Evolutionary conservation across 2,797 vertebrate species (phyloP), one percentile per base, ranked within the genome.

Genomic region (Trematomus bernacchii): DNA sequence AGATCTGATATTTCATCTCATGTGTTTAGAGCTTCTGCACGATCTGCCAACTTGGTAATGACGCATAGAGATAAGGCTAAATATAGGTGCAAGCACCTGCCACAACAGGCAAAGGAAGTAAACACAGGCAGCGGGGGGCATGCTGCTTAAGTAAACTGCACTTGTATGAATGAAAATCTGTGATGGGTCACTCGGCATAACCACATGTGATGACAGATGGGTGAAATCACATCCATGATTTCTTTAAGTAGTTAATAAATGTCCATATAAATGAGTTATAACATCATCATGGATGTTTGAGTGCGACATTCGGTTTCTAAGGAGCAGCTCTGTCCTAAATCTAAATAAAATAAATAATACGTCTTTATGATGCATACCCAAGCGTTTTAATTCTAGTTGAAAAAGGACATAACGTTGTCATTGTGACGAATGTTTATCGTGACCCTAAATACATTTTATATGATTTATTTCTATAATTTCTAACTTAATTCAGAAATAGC

Each of bases 51-150:
- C 90, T 84, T 90, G 80, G 86, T 87, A 71, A 76, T 92, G 93
- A 95, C 61, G 86, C 93, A 92, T 92, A 89, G 92, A 93, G 93
- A 94, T 90, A 80, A 68, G 59, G 89, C 91, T 95, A 95, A 94
- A 95, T 94, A 93, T 95, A 95, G 91, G 71, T 37, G n/a, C 58
- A 48, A 82, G 84, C 87, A 91, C 90, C 91, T 91, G 90, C 87
- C 87, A 86, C 84, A 83, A 84, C 77, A 88, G 87, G 86, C 87
- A 84, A 76, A 83, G 85, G 80, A 86, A 87, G 86, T 93, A 91
- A 90, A 93, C 90, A 90, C 82, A 86, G 80, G 73, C 23, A 19
- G 46, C 23, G 62, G 59, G 13, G 54, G 53, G 19, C 51, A 51
- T 58, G 77, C 65, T 73, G 61, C 54, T 75, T 63, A 72, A 74